Conservation (phyloP, 2,113 vertebrate species). For the Vicugna pacos region DNA sequence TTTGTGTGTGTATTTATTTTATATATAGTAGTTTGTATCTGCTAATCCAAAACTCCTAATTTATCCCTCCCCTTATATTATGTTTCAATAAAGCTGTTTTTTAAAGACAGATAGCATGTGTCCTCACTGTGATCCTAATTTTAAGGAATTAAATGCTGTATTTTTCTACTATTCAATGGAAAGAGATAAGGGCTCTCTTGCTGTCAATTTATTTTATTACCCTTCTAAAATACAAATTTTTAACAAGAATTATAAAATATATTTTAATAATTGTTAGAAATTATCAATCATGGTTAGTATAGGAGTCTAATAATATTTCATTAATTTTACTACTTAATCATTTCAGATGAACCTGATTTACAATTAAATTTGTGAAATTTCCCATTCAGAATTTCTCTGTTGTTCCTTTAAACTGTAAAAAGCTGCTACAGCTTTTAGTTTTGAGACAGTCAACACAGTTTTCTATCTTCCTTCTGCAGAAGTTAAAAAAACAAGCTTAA, state of each 20-base stretch:
- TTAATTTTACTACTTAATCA: background rate
- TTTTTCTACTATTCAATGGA: background rate
- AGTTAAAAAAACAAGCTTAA: constrained; percentile 4
- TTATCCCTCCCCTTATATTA: too few species aligned
- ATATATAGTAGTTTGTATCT: too few species aligned
- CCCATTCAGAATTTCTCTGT: constrained; percentile 18
- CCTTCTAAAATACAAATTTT: constrained; percentile 14
- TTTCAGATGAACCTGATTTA: background rate
- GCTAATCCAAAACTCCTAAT: too few species aligned
- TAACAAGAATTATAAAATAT: background rate
- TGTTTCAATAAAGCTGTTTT: background rate
- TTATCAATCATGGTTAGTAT: background rate
- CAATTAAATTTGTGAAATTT: background rate
- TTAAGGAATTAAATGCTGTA: background rate
- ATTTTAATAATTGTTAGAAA: constrained; percentile 37
- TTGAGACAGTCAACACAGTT: background rate
- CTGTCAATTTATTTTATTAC: background rate
- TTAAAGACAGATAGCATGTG: background rate
- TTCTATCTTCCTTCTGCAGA: background rate
- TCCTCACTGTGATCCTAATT: background rate
- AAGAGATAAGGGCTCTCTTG: background rate
- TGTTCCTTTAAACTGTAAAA: constrained; percentile 1
- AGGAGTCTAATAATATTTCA: background rate
- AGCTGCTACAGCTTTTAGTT: background rate
- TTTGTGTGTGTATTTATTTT: too few species aligned